Base-by-base conservation (phyloP, 2,888 invertebrate genomes). In the Drosophila emarginata region DNA sequence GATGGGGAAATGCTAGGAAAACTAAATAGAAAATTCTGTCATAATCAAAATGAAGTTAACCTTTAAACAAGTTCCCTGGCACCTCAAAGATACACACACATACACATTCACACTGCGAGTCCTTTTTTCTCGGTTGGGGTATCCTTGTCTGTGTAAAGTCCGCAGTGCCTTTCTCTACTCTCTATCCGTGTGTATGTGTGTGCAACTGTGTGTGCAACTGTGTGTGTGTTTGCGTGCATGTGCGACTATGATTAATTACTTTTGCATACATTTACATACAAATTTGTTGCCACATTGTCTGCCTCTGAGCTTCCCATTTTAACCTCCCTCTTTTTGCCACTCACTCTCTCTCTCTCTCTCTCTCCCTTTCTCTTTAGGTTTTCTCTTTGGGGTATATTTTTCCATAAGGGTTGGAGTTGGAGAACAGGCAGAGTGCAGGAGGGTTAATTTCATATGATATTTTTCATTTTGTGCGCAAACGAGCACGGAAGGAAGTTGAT, bases 211-310 rank as follows among this genome's bases (percentile, higher is more conserved):
- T 65, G 63, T 62, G 51, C n/a, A n/a, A n/a, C n/a, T n/a, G n/a
- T n/a, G 51, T 18, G 37, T 18, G 39, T 37, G 58, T 50, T 56
- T 70, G 64, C 54, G 72, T 84, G 79, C 88, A 79, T 84, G 87
- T 88, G 87, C 87, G 83, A 85, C 83, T 89, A 81, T 82, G 79
- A 84, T 84, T 84, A 84, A 84, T 88, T 84, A 79, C 83, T 83
- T 87, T 85, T 79, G 83, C 88, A 89, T 89, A 81, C 78, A 83
- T 89, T 89, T 87, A 79, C 89, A 83, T 89, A 81, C 80, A 86
- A 88, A 88, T 87, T 88, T 87, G 88, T 88, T 84, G 85, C 88
- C 88, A 88, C 85, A 83, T 88, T 85, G 85, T 85, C 85, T 85
- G 85, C 80, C 74, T 64, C 79, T 56, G 60, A 63, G 61, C 69